Conservation (phyloP, 2,888 invertebrate genomes). For the Ephialtes manifestator region DNA sequence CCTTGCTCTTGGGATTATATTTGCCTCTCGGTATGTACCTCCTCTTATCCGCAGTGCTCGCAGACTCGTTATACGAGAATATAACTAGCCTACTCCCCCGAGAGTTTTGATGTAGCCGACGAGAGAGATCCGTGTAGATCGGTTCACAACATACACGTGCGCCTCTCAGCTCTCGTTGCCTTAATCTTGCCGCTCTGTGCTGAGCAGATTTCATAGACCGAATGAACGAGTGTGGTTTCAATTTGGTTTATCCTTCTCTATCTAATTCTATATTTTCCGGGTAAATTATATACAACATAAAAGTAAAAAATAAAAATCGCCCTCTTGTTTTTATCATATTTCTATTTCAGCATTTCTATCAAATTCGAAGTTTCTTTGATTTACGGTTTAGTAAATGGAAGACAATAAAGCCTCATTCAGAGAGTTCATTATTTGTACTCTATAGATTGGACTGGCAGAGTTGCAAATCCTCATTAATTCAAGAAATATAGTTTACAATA, state of each 20-base stretch:
- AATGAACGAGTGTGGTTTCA: conserved; percentile 49
- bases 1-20: conserved; percentile 56
- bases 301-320: background rate
- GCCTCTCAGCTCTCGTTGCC: conserved; percentile 63
- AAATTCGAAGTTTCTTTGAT: background rate
- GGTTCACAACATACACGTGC: conserved; percentile 55
- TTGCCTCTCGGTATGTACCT: conserved; percentile 44
- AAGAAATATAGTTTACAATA: too few relatives aligned
- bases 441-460: too few relatives aligned
- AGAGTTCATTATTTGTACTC: background rate
- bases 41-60: conserved; percentile 28
- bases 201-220: conserved; percentile 59
- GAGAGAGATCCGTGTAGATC: conserved; percentile 51
- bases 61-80: conserved; percentile 43
- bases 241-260: conserved; percentile 61
- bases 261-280: conserved; percentile 65
- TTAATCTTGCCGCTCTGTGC: conserved; percentile 55
- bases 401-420: too few relatives aligned
- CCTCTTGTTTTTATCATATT: background rate
- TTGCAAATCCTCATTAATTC: too few relatives aligned
- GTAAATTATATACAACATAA: background rate
- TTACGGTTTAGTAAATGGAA: background rate
- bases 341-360: background rate
- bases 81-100: conserved; percentile 55
- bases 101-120: conserved; percentile 69